Evolutionary conservation across 2,888 invertebrate species (phyloP).

Genomic region (Neocrepidodera transversa): DNA sequence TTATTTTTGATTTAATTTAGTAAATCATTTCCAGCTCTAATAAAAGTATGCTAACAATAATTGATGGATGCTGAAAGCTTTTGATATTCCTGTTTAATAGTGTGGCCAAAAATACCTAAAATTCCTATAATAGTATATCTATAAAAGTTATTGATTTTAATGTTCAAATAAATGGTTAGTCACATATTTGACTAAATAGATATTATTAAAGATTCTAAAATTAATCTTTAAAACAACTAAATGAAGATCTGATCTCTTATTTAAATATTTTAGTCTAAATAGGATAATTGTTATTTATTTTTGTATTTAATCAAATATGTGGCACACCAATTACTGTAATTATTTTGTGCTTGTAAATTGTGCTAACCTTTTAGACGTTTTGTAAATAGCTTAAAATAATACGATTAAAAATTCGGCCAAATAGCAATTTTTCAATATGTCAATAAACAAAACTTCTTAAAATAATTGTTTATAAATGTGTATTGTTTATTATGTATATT

Average conservation of each 20-base stretch:
- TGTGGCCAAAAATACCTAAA: conserved; percentile 15
- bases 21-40: conserved; percentile 18
- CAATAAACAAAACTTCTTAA: conserved; percentile 3
- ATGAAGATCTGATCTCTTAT: no score
- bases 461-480: conserved; percentile 1
- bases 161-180: neutral
- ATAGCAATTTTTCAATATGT: conserved; percentile 5
- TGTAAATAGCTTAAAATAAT: conserved; percentile 16
- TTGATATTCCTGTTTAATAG: conserved; percentile 7
- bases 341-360: conserved; percentile 18
- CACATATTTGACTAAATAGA: neutral
- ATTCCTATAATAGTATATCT: conserved; percentile 1
- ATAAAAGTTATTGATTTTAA: neutral
- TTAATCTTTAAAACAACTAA: no score
- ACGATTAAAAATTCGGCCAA: neutral
- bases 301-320: neutral
- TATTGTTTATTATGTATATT: conserved; percentile 3
- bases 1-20: no score
- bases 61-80: conserved; percentile 7
- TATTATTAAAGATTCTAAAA: no score
- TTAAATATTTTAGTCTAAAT: no score
- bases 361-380: conserved; percentile 1
- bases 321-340: neutral
- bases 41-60: conserved; percentile 8
- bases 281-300: neutral